Evolutionary conservation across 2,113 vertebrate genomes (phyloP), one percentile per base, ranked within the genome.

Genomic region (Strix uralensis): DNA sequence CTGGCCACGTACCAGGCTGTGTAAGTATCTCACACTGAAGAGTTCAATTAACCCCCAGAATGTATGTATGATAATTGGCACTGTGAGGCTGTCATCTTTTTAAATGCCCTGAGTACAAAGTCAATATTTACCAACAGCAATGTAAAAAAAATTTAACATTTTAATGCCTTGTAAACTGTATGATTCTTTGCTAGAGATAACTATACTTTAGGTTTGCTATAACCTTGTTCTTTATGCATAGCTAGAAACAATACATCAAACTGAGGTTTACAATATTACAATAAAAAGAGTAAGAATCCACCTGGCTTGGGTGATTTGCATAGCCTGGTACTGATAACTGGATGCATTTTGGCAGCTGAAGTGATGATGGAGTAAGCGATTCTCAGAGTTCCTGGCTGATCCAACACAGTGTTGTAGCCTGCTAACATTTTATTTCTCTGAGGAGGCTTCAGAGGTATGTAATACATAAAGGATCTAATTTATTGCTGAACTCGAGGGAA

Each of bases 401-500:
- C 42, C 42, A 46, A 22, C 54, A 66, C 65, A 70, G 4, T 34
- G 5, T 51, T 49, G 74, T 57, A 44, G 57, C 75, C 72, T 44
- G 59, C 36, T 74, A 58, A 88, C 6, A 6, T 57, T 88, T 70
- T 19, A 86, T 92, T 90, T 49, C 90, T 59, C 85, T 20, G 2
- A 88, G 32, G 88, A 91, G n/a, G 52, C 17, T 55, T 94, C 90
- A 77, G 47, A 67, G 52, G 14, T 84, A 10, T 52, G 59, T 89
- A 73, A 88, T 85, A 49, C 55, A 51, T 88, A 66, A 91, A 83
- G 79, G 44, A 46, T 27, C 51, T 81, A 78, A 86, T 80, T 81
- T 78, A 92, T 86, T 81, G 80, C 86, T 75, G 88, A 84, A 91
- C 91, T 92, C 55, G 2, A 63, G 93, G 83, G 89, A 87, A 75